Conservation (phyloP, 2,888 invertebrate genomes). For the Chymomyza procnemis region DNA sequence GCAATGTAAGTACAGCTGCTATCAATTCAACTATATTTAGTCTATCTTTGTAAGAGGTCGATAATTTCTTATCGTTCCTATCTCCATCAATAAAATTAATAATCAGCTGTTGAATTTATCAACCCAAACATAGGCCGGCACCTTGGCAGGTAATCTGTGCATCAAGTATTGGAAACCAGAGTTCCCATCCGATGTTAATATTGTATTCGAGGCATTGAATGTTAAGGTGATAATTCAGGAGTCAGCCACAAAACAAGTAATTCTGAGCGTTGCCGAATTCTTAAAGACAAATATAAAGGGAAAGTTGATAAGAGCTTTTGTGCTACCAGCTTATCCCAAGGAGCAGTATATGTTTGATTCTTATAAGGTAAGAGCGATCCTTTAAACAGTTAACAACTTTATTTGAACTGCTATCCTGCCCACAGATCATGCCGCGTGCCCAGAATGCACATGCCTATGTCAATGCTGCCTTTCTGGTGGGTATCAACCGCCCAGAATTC, state of each 20-base stretch:
- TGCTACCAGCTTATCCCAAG: constrained; percentile 81
- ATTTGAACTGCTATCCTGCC: too few relatives aligned
- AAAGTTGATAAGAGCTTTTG: constrained; percentile 83
- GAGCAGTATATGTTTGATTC: constrained; percentile 81
- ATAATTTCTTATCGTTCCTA: constrained; percentile 1
- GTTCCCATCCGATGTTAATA: constrained; percentile 86
- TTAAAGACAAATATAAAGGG: constrained; percentile 82
- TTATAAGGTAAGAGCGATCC: constrained; percentile 85
- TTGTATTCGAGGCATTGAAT: constrained; percentile 78
- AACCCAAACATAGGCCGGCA: constrained; percentile 80
- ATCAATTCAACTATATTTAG: neutral
- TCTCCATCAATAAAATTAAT: constrained; percentile 10
- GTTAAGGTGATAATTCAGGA: constrained; percentile 67
- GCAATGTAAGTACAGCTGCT: constrained; percentile 81
- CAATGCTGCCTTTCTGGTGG: constrained; percentile 86
- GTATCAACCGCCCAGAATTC: constrained; percentile 79
- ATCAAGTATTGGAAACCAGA: constrained; percentile 83
- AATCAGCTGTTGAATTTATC: constrained; percentile 21
- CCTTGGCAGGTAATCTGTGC: constrained; percentile 85
- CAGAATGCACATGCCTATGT: constrained; percentile 89
- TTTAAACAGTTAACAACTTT: too few relatives aligned
- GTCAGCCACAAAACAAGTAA: constrained; percentile 78
- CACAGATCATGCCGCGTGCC: constrained; percentile 85
- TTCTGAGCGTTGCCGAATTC: constrained; percentile 80
- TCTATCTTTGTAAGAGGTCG: constrained; percentile 13